Conservation (phyloP, 1,140 invertebrate species). For the Microplitis demolitor region DNA sequence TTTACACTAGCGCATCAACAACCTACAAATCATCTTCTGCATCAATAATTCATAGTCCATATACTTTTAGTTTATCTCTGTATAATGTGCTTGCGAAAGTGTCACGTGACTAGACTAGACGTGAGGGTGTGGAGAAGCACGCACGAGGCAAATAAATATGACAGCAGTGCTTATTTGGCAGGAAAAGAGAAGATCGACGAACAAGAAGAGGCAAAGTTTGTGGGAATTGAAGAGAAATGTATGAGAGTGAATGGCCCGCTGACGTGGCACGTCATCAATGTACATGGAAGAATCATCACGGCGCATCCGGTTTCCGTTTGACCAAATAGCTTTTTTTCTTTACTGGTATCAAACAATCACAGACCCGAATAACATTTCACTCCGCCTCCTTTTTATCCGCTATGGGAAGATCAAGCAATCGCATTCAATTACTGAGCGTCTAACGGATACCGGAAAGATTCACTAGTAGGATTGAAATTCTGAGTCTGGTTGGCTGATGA, state of each 20-base stretch:
- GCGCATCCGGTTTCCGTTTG: constrained; percentile 22
- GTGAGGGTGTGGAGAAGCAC: neutral
- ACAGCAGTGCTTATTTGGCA: neutral
- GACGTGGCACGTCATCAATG: constrained; percentile 22
- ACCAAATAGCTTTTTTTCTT: constrained; percentile 37
- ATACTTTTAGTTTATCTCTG: too few relatives aligned
- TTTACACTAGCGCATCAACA: too few relatives aligned
- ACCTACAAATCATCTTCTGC: too few relatives aligned
- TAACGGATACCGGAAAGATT: constrained; percentile 23
- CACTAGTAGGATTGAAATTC: constrained; percentile 5
- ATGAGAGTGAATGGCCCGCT: constrained; percentile 9
- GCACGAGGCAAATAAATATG: constrained; percentile 13
- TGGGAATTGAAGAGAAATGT: neutral
- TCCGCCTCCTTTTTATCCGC: neutral
- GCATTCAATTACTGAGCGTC: constrained; percentile 22
- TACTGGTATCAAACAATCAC: neutral
- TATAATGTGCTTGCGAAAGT: too few relatives aligned
- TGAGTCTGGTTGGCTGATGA: neutral
- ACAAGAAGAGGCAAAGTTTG: neutral
- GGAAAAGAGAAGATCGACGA: neutral
- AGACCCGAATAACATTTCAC: neutral
- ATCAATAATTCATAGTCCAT: too few relatives aligned
- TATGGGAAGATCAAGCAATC: neutral
- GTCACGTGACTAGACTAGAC: too few relatives aligned
- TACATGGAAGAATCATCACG: constrained; percentile 4